A percentile compares a stretch with the other conserved stretches of the same genome.
These are phyloP conservation scores for Orthonevra nobilis DNA, from an alignment of 2,888 invertebrate genomes.

Conservation along the genomic window DNA sequence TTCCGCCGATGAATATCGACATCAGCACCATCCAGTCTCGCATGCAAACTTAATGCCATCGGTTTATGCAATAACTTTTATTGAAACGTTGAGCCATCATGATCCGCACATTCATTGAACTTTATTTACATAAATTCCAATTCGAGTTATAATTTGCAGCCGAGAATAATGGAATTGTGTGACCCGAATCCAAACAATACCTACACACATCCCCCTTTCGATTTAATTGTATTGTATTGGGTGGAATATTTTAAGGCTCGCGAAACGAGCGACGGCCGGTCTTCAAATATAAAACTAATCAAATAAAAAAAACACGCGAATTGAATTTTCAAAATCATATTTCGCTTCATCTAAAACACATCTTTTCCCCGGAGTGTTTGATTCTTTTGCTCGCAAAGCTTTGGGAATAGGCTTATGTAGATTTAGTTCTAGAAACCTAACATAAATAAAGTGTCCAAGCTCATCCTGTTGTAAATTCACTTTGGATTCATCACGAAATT, in stretches of 20 bases:
- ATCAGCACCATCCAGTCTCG: background rate
- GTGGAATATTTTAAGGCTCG: conserved; percentile 23
- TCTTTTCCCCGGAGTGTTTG: background rate
- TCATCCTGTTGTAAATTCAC: background rate
- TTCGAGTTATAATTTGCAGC: conserved; percentile 19
- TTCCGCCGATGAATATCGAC: background rate
- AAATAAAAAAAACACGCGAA: conserved; percentile 16
- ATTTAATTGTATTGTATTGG: conserved; percentile 27
- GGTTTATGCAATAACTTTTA: conserved; percentile 18
- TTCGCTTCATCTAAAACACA: background rate
- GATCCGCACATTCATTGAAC: conserved; percentile 10
- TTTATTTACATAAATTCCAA: conserved; percentile 42
- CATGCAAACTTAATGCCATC: background rate
- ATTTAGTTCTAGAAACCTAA: no score
- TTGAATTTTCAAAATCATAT: no score
- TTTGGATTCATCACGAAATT: conserved; percentile 12
- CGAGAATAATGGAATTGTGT: background rate
- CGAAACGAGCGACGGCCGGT: background rate
- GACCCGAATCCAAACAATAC: conserved; percentile 31
- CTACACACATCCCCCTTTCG: conserved; percentile 16
- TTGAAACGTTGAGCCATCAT: background rate
- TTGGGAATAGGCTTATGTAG: no score
- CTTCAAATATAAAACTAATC: conserved; percentile 14
- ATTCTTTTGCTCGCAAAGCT: no score
- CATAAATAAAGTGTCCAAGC: no score